Evolutionary conservation across 1,140 invertebrate species (phyloP).

Genomic region (Homalodisca vitripennis): DNA sequence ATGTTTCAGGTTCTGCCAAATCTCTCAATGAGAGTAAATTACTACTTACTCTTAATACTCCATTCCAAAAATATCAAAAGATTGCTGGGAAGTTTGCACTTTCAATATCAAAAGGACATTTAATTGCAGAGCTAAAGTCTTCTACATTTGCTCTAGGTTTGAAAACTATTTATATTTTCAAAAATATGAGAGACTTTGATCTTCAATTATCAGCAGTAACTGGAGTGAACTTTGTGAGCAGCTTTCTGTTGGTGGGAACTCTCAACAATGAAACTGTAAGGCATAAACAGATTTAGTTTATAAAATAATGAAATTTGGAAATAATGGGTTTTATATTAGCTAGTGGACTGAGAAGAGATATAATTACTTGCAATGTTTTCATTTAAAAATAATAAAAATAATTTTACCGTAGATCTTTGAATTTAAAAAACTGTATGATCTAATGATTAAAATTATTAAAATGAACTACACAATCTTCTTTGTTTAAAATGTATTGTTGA

Average conservation of each 20-base stretch:
- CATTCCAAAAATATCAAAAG: conserved; percentile 61
- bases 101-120: conserved; percentile 63
- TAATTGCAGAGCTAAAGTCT: conserved; percentile 66
- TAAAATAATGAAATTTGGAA: too few relatives aligned
- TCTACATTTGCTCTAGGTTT: conserved; percentile 55
- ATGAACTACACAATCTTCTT: too few relatives aligned
- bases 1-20: conserved; percentile 57
- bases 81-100: conserved; percentile 67
- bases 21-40: conserved; percentile 65
- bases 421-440: too few relatives aligned
- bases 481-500: too few relatives aligned
- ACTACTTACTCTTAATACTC: conserved; percentile 68
- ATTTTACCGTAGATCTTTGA: too few relatives aligned
- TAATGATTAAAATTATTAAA: too few relatives aligned
- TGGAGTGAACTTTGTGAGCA: conserved; percentile 65
- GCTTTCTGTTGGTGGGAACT: conserved; percentile 61
- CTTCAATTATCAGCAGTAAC: conserved; percentile 68
- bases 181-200: conserved; percentile 63
- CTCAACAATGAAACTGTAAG: conserved; percentile 58
- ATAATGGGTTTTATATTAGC: too few relatives aligned
- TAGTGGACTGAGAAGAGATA: too few relatives aligned
- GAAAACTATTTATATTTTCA: conserved; percentile 59
- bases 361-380: too few relatives aligned
- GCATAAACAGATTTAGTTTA: too few relatives aligned
- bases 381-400: too few relatives aligned